Percentiles rank a stretch among this genome's conserved stretches.
Conservation (phyloP, 2,797 vertebrate genomes). For the Columba guinea region DNA sequence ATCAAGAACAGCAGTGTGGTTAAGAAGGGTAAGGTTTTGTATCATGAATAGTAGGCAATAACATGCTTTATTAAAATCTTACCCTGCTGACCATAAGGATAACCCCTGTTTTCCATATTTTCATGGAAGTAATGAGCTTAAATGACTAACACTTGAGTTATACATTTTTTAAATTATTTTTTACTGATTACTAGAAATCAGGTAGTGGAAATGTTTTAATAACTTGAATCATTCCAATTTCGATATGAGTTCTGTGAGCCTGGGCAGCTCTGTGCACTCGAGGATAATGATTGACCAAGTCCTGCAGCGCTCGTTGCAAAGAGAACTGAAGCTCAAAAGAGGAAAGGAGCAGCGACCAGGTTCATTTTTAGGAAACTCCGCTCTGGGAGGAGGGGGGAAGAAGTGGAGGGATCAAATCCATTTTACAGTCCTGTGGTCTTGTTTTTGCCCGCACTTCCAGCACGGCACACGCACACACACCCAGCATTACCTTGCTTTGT, state of each 20-base stretch:
- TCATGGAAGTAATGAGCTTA: not conserved
- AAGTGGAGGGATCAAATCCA: fast-evolving
- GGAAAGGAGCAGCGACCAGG: fast-evolving
- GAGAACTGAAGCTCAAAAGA: not conserved
- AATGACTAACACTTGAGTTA: not conserved
- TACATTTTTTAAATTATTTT: fast-evolving
- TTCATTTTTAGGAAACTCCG: not conserved
- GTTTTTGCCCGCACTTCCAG: not conserved
- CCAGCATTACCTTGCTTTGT: not conserved
- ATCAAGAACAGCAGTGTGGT: not conserved
- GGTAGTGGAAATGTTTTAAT: not conserved
- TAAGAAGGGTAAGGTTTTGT: not conserved
- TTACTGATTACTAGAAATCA: not conserved
- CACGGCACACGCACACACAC: fast-evolving
- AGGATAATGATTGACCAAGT: fast-evolving
- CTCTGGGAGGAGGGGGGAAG: not conserved
- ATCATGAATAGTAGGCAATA: fast-evolving
- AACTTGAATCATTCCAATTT: not conserved
- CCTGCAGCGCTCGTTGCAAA: not conserved
- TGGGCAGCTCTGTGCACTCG: not conserved
- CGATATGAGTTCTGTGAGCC: not conserved
- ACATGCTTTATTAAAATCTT: not conserved
- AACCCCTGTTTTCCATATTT: not conserved
- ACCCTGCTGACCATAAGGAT: no score
- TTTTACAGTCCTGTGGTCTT: fast-evolving